These are phyloP conservation scores for Ariolimax columbianus DNA, from an alignment of 2,888 invertebrate genomes.

Conservation along the genomic window DNA sequence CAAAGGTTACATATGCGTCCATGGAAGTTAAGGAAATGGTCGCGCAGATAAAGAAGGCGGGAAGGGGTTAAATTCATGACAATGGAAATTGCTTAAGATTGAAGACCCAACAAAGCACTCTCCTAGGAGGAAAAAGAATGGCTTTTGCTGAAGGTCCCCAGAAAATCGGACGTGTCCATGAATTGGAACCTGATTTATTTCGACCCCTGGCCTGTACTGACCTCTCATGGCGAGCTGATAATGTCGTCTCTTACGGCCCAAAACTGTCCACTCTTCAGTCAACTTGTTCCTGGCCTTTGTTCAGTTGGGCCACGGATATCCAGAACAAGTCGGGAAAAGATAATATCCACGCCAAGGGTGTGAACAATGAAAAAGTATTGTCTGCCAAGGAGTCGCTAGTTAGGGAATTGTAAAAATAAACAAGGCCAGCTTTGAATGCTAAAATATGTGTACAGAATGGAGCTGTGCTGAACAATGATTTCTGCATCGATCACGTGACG, in stretches of 20 bases:
- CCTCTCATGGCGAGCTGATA: conserved; percentile 31
- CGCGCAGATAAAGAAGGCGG: conserved; percentile 16
- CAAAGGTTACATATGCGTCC: conserved; percentile 15
- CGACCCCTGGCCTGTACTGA: background rate
- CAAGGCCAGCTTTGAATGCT: background rate
- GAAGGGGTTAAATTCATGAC: conserved; percentile 17
- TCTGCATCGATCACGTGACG: conserved; percentile 13
- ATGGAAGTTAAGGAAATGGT: conserved; percentile 19
- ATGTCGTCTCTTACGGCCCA: background rate
- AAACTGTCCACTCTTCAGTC: background rate
- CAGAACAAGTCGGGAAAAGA: background rate
- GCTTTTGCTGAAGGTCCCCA: background rate
- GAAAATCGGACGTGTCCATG: conserved; percentile 21
- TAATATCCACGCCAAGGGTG: background rate
- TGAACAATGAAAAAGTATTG: background rate
- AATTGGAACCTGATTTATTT: conserved; percentile 36
- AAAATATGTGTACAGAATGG: background rate
- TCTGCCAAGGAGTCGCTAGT: background rate
- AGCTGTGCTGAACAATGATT: background rate
- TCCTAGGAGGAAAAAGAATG: background rate
- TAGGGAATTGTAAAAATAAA: background rate
- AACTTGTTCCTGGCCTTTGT: conserved; percentile 8
- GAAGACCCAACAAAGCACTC: conserved; percentile 10
- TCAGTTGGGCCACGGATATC: background rate
- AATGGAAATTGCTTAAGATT: conserved; percentile 39